These are phyloP conservation scores for Eumacrocentrus americanus DNA, from an alignment of 2,888 invertebrate species.

Conservation along the genomic window DNA sequence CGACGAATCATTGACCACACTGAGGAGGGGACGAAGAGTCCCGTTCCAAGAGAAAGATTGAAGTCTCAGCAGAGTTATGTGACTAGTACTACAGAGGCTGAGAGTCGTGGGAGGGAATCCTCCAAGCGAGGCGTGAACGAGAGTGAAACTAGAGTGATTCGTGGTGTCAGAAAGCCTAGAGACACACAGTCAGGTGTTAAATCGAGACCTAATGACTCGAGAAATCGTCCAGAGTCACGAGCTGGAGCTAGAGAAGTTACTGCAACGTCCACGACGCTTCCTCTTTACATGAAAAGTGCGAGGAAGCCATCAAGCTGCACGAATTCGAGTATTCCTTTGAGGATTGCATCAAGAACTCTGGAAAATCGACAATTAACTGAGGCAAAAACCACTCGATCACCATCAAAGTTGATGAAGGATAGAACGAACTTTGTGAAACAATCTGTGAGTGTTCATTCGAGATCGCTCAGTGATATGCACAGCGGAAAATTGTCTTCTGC, in stretches of 20 bases:
- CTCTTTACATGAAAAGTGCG: slow-evolving; percentile 47
- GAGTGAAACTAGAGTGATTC: slow-evolving; percentile 21
- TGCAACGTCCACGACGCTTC: slow-evolving; percentile 48
- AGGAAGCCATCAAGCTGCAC: slow-evolving; percentile 44
- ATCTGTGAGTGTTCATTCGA: slow-evolving; percentile 38
- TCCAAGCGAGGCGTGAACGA: slow-evolving; percentile 6
- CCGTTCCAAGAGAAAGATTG: neutral
- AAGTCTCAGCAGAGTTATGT: neutral
- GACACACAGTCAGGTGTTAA: slow-evolving; percentile 18
- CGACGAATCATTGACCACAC: slow-evolving; percentile 52
- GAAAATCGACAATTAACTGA: slow-evolving; percentile 30
- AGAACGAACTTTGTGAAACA: slow-evolving; percentile 46
- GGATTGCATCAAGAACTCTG: slow-evolving; percentile 31
- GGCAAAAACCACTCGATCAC: slow-evolving; percentile 20
- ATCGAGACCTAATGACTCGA: slow-evolving; percentile 22
- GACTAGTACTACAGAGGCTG: neutral
- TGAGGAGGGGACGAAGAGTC: slow-evolving; percentile 27
- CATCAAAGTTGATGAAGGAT: slow-evolving; percentile 44
- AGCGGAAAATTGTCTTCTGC: slow-evolving; percentile 42
- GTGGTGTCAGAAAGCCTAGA: slow-evolving; percentile 13
- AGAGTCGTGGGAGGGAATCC: neutral
- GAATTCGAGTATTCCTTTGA: slow-evolving; percentile 41
- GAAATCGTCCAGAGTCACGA: slow-evolving; percentile 22
- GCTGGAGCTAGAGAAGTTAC: slow-evolving; percentile 17
- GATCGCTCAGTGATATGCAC: slow-evolving; percentile 43